Percentiles rank a stretch among this genome's conserved stretches.
phyloP scores from a whole-genome alignment of 1,140 invertebrate genomes.

The Bombus haemorrhoidalis region DNA sequence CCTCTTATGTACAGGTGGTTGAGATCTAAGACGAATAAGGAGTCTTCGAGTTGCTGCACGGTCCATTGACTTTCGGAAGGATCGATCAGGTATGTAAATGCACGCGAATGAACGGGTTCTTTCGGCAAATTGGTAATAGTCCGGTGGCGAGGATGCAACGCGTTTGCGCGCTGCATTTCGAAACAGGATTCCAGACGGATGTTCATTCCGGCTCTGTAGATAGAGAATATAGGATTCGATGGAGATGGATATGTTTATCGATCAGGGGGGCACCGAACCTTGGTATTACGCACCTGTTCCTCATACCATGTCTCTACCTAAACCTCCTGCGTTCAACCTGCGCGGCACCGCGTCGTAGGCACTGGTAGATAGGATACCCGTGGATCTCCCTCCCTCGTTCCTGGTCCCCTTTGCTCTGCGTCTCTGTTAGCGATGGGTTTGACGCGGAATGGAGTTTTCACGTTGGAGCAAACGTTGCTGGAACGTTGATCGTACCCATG shows the following conservation, averaged over 20 bases:
- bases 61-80: background rate
- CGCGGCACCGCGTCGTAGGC: slow-evolving; percentile 72
- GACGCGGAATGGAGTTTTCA: background rate
- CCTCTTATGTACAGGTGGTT: no score
- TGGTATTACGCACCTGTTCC: slow-evolving; percentile 74
- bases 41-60: background rate
- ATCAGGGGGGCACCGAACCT: slow-evolving; percentile 50
- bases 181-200: no score
- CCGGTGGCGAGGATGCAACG: background rate
- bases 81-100: background rate
- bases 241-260: slow-evolving; percentile 20
- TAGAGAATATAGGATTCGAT: background rate
- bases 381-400: slow-evolving; percentile 58
- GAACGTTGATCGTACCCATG: background rate
- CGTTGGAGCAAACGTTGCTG: background rate
- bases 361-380: slow-evolving; percentile 72
- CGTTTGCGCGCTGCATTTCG: background rate
- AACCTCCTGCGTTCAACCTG: slow-evolving; percentile 81
- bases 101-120: no score
- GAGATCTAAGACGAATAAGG: background rate
- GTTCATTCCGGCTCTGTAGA: no score
- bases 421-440: slow-evolving; percentile 41
- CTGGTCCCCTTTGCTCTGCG: slow-evolving; percentile 40
- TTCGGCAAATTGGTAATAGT: background rate
- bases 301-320: slow-evolving; percentile 76